These are phyloP conservation scores for Heterochromis multidens DNA, from an alignment of 2,113 vertebrate species.

Conservation along the genomic window DNA sequence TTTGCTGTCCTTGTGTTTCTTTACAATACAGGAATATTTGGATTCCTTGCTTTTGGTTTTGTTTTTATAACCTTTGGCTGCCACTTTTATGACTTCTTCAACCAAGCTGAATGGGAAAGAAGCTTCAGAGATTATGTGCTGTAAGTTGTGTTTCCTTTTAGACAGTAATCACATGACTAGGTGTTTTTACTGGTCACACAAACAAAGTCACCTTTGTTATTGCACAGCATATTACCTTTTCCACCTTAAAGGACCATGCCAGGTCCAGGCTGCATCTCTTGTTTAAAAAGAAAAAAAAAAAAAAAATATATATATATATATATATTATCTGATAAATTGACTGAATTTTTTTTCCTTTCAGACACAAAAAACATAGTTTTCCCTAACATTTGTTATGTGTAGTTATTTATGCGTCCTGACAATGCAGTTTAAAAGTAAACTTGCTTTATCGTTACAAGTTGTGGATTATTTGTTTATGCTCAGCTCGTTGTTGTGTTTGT, in stretches of 20 bases:
- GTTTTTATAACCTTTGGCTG: constrained; percentile 97
- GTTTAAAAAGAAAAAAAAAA: background rate
- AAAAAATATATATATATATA: no score
- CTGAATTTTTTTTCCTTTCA: background rate
- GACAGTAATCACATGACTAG: background rate
- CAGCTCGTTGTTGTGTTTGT: background rate
- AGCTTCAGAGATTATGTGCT: constrained; percentile 97
- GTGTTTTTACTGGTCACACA: background rate
- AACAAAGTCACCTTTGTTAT: background rate
- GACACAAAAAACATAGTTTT: background rate
- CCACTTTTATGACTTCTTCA: constrained; percentile 99
- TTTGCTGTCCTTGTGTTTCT: background rate
- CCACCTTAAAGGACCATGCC: background rate
- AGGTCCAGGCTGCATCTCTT: background rate
- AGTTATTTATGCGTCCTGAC: background rate
- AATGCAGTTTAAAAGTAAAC: background rate
- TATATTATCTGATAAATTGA: background rate
- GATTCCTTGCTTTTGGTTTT: constrained; percentile 94
- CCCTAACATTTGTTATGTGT: background rate
- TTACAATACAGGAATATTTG: constrained; percentile 86
- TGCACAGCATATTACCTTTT: background rate
- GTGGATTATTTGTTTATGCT: background rate
- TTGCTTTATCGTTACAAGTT: rapidly evolving
- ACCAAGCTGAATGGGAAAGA: constrained; percentile 96
- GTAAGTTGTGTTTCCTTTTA: constrained; percentile 74